Percentiles rank a stretch among this genome's conserved stretches.
These are phyloP conservation scores for Delichon dasypus DNA, from an alignment of 2,797 vertebrate species.

Conservation along the genomic window DNA sequence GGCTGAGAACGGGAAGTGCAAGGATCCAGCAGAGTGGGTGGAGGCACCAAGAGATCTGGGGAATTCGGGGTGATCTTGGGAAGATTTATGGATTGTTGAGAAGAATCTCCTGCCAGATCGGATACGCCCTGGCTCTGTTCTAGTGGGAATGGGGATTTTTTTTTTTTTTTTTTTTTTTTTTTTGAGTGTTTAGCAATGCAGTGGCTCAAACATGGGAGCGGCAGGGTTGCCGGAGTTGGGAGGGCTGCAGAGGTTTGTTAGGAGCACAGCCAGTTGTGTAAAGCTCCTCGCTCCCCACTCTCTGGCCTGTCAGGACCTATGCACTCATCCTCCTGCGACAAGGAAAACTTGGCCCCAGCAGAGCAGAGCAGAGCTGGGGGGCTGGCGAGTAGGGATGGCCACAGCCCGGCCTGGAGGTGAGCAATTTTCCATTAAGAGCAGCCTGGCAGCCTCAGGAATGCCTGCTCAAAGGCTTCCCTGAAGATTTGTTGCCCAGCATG, in stretches of 20 bases:
- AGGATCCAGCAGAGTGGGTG: conserved; percentile 5
- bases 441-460: background rate
- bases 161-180: conserved; percentile 49
- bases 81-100: conserved; percentile 43
- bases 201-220: background rate
- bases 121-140: conserved; percentile 20
- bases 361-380: background rate
- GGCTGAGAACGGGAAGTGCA: background rate
- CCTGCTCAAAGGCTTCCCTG: background rate
- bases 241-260: background rate
- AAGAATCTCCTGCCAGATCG: conserved; percentile 32
- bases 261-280: conserved; percentile 33
- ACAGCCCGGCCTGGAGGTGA: background rate
- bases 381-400: background rate
- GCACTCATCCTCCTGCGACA: background rate
- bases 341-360: background rate
- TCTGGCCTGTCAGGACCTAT: background rate
- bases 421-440: background rate
- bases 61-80: background rate
- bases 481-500: background rate
- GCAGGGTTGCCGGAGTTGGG: background rate
- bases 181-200: conserved; percentile 4
- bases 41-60: background rate
- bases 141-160: conserved; percentile 35
- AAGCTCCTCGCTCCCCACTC: background rate